Conservation (phyloP, 2,888 invertebrate species). For the Cotesia congregata region DNA sequence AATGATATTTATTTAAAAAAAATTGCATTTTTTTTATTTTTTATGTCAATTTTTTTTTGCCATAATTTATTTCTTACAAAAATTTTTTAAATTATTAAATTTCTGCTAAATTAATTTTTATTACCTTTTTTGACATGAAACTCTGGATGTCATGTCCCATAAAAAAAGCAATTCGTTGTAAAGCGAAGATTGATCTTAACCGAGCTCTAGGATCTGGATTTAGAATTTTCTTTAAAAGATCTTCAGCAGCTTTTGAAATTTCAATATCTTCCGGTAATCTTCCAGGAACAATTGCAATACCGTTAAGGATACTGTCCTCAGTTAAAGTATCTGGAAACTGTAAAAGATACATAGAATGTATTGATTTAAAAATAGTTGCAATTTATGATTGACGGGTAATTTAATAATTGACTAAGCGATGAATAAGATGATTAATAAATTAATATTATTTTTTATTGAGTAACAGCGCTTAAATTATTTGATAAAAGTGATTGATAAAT, state of each 20-base stretch:
- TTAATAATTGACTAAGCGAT: neutral
- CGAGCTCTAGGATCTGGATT: slow-evolving; percentile 77
- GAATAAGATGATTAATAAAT: neutral
- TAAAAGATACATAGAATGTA: slow-evolving; percentile 35
- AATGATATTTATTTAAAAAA: too few relatives aligned
- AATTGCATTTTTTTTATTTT: too few relatives aligned
- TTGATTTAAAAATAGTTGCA: neutral
- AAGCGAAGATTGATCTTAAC: slow-evolving; percentile 75
- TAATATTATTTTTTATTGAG: neutral
- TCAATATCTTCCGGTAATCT: slow-evolving; percentile 52
- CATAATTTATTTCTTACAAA: too few relatives aligned
- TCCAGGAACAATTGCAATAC: slow-evolving; percentile 46
- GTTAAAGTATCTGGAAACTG: slow-evolving; percentile 62
- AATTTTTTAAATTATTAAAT: too few relatives aligned
- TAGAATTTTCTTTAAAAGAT: slow-evolving; percentile 76
- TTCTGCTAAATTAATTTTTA: too few relatives aligned
- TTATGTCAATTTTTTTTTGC: too few relatives aligned
- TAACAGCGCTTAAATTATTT: neutral
- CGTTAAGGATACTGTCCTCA: slow-evolving; percentile 43
- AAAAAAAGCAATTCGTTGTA: slow-evolving; percentile 81
- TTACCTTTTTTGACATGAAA: slow-evolving; percentile 75
- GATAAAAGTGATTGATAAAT: neutral
- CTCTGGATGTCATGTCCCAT: slow-evolving; percentile 79
- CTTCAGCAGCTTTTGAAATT: slow-evolving; percentile 71
- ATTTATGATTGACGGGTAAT: neutral